Evolutionary conservation across 2,113 vertebrate genomes (phyloP), one percentile per base, ranked within the genome.

Genomic region (Psilopogon haemacephalus): DNA sequence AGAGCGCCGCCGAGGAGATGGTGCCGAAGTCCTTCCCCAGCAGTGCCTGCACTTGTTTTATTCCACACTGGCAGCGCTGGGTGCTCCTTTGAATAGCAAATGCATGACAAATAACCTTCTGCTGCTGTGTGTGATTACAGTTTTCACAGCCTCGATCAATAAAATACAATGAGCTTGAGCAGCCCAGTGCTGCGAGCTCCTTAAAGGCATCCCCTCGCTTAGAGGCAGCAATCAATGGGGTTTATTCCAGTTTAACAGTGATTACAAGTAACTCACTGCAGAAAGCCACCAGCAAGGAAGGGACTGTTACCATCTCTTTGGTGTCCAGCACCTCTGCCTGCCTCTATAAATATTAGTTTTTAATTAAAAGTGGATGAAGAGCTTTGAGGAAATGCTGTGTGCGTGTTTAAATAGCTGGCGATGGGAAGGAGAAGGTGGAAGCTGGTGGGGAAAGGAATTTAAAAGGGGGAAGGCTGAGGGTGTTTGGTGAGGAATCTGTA

Each of bases 401-500:
- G 44, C 82, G 70, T 50, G 42, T 91, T 91, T 67, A 91, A 95
- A 93, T 80, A 72, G 44, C n/a, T n/a, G n/a, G n/a, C n/a, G n/a
- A n/a, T n/a, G n/a, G n/a, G n/a, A n/a, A n/a, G n/a, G n/a, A n/a
- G n/a, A n/a, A n/a, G n/a, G n/a, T n/a, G n/a, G n/a, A n/a, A n/a
- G n/a, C n/a, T n/a, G n/a, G n/a, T n/a, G n/a, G n/a, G n/a, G n/a
- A 44, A 88, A 83, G 60, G 55, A 33, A 50, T 72, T 89, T 28
- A 7, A 83, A 40, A 2, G 33, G 32, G 28, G 32, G 11, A 63
- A 4, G 9, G 19, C 17, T 33, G 71, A 55, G n/a, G n/a, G 32
- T 2, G 4, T 40, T 91, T 48, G 55, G 44, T 33, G 12, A 28
- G 73, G 67, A 84, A 71, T 60, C 44, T 12, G 24, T 10, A 17